Base-by-base conservation (phyloP, 2,888 invertebrate genomes). In the Tipula lateralis region DNA sequence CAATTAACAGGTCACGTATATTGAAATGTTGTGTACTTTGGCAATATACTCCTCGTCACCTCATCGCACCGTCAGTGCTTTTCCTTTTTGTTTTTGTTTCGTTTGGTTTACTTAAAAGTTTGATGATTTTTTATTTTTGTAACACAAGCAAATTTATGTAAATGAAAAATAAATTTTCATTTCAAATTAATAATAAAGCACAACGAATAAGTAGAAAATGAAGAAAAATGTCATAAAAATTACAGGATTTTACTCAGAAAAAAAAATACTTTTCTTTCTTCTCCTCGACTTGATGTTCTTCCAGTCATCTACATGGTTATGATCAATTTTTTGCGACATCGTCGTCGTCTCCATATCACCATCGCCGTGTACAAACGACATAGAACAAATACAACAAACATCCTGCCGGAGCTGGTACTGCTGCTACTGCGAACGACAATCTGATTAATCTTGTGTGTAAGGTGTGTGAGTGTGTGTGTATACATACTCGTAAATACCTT, bases 1-100 rank as follows among this genome's bases (percentile, higher is more conserved):
- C 66, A 66, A 66, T 66, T 66, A 66, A 66, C 66, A 66, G 66
- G 66, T 66, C 66, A 66, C 66, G 66, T 66, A 66, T 66, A 66
- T 66, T 66, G 24, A 66, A 66, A 66, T 66, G 66, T 66, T 66
- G 66, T 66, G 9, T 66, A 44, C 39, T 2, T 24, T 66, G 24
- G 24, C 24, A 3, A 12, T 9, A 66, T 24, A 24, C 50, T 24
- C 6, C 16, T 66, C 9, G 66, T 66, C 24, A 66, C 24, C 66
- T 44, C 19, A 19, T 9, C 24, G 1, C 19, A 19, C 24, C 24
- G 1, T 24, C 24, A 9, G 9, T 66, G 7, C 9, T 66, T 44
- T 44, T 66, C n/a, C n/a, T n/a, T n/a, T n/a, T n/a, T n/a, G n/a
- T n/a, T n/a, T n/a, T n/a, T n/a, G n/a, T n/a, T n/a, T n/a, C n/a